These are phyloP conservation scores for Notamacropus eugenii DNA, from an alignment of 2,797 vertebrate species.

Conservation along the genomic window DNA sequence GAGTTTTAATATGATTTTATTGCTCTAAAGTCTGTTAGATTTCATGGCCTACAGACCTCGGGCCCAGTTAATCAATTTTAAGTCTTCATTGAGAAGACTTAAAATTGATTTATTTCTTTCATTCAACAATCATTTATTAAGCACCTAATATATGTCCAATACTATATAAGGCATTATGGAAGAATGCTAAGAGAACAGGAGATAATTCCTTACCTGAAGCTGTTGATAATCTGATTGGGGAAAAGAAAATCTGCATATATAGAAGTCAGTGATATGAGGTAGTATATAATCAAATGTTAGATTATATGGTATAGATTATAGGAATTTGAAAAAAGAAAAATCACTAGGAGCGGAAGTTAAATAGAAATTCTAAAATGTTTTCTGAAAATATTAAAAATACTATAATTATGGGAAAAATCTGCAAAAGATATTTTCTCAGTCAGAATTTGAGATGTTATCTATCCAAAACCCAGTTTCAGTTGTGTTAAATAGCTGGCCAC, in stretches of 20 bases:
- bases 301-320: constrained; percentile 1
- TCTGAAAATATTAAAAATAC: background rate
- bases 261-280: background rate
- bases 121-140: constrained; percentile 26
- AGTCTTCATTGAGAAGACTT: background rate
- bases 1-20: background rate
- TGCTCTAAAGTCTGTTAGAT: background rate
- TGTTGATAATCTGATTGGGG: constrained; percentile 22
- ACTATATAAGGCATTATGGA: background rate
- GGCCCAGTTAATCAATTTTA: background rate
- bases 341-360: constrained; percentile 36
- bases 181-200: background rate
- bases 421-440: background rate
- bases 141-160: background rate
- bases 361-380: background rate
- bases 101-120: background rate
- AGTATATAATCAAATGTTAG: background rate
- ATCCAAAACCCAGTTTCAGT: background rate
- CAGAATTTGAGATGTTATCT: constrained; percentile 30
- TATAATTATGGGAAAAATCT: constrained; percentile 16
- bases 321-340: constrained; percentile 4
- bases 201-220: background rate
- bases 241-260: background rate
- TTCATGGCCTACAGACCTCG: background rate
- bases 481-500: constrained; percentile 42